phyloP scores from a whole-genome alignment of 2,888 invertebrate genomes.

The Petrolisthes manimaculis region DNA sequence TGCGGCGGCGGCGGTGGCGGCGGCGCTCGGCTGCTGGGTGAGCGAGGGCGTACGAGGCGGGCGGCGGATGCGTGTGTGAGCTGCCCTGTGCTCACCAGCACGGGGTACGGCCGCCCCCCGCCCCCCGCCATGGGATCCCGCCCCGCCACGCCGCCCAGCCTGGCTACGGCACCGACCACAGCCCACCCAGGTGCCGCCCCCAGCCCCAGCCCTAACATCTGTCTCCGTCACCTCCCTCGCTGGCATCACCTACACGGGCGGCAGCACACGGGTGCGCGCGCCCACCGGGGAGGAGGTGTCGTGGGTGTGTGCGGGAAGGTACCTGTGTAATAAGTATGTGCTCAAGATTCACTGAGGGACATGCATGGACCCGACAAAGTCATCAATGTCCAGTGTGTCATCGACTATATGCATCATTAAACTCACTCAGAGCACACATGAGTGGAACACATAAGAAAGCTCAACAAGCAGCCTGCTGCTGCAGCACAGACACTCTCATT shows the following conservation, averaged over 20 bases:
- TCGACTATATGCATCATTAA: conserved; percentile 63
- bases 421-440: conserved; percentile 65
- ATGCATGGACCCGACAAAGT: conserved; percentile 64
- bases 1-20: conserved; percentile 28
- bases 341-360: conserved; percentile 65
- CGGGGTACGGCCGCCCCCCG: conserved; percentile 26
- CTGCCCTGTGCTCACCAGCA: conserved; percentile 29
- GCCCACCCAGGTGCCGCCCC: conserved; percentile 14
- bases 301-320: conserved; percentile 62
- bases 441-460: conserved; percentile 64
- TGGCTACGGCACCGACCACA: conserved; percentile 12
- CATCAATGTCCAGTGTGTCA: conserved; percentile 63
- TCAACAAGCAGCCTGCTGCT: background rate
- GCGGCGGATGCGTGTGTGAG: background rate
- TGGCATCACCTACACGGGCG: conserved; percentile 33
- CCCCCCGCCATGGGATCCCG: conserved; percentile 23
- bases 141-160: conserved; percentile 19
- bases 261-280: conserved; percentile 7
- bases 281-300: conserved; percentile 64
- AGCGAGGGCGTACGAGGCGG: conserved; percentile 36
- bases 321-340: conserved; percentile 66
- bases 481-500: background rate
- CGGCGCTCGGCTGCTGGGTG: conserved; percentile 37
- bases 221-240: conserved; percentile 17
- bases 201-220: background rate